These are phyloP conservation scores for Epistrophella euchroma DNA, from an alignment of 2,888 invertebrate genomes.

Conservation along the genomic window DNA sequence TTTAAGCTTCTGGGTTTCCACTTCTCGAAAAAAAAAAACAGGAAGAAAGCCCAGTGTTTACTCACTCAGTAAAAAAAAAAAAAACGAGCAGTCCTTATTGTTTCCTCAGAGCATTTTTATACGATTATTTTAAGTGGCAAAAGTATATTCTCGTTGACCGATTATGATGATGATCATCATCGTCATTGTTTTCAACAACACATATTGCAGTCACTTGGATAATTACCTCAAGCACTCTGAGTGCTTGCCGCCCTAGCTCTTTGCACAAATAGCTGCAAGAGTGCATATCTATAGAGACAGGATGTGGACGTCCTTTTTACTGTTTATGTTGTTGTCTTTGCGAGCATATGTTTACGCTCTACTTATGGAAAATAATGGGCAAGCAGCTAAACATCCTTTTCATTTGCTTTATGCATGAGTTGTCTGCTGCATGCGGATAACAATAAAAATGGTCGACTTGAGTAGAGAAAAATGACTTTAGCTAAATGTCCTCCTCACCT, in stretches of 20 bases:
- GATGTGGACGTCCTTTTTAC: conserved; percentile 43
- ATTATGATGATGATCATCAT: conserved; percentile 38
- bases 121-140: conserved; percentile 57
- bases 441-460: conserved; percentile 18
- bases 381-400: conserved; percentile 20
- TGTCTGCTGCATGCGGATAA: conserved; percentile 56
- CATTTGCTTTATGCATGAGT: conserved; percentile 45
- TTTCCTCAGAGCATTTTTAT: conserved; percentile 27
- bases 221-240: conserved; percentile 44
- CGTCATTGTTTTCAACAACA: conserved; percentile 45
- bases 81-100: conserved; percentile 29
- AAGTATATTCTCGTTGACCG: conserved; percentile 60
- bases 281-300: conserved; percentile 9
- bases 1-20: neutral
- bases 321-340: conserved; percentile 26
- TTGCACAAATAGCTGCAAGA: conserved; percentile 4
- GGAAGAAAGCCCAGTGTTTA: conserved; percentile 29
- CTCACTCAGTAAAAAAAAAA: neutral
- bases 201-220: conserved; percentile 55
- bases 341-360: conserved; percentile 56
- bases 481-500: neutral
- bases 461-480: neutral
- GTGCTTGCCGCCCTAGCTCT: neutral
- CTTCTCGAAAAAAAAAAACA: conserved; percentile 10
- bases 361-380: conserved; percentile 57